Evolutionary conservation across 2,888 invertebrate genomes (phyloP), one percentile per base, ranked within the genome.

Genomic region (Calliopum simillimum): DNA sequence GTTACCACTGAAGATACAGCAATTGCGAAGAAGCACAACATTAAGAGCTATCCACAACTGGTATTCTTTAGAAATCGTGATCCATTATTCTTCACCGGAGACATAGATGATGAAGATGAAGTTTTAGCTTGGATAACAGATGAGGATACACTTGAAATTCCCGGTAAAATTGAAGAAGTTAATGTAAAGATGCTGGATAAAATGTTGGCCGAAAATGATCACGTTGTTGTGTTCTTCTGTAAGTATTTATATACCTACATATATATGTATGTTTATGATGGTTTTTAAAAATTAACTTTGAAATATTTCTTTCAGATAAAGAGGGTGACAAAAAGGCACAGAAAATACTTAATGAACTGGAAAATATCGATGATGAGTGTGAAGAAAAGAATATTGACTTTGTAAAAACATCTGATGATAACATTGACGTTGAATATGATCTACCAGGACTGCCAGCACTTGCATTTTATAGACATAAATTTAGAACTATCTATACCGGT

Each of bases 201-300:
- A 82, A 93, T 96, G 76, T 88, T 97, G 73, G 90, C 92, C 72
- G 94, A 95, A 84, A 94, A 95, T 77, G 93, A 95, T 78, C 93
- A 95, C 80, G 92, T 96, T 62, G 96, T 96, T 59, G 96, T 96
- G 19, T 95, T 96, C 85, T 97, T 97, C 88, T 97, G 96, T 96
- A 88, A 91, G 94, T 79, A n/a, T n/a, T 5, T 0, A 16, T 14
- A 11, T 63, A n/a, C n/a, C n/a, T n/a, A n/a, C n/a, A 65, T 55
- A 13, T 41, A 2, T 43, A 12, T 63, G 25, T 64, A 58, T 43
- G 11, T 64, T 44, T 11, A 44, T 13, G 33, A 58, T 12, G 14
- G 14, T 11, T 44, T 13, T 53, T 62, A 23, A 16, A 47, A 41
- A 11, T 21, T 44, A 47, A 25, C 3, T 19, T 13, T 55, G 16